A percentile compares a stretch with the other conserved stretches of the same genome.
phyloP scores from a whole-genome alignment of 1,140 invertebrate genomes.

The Amphibalanus amphitrite region DNA sequence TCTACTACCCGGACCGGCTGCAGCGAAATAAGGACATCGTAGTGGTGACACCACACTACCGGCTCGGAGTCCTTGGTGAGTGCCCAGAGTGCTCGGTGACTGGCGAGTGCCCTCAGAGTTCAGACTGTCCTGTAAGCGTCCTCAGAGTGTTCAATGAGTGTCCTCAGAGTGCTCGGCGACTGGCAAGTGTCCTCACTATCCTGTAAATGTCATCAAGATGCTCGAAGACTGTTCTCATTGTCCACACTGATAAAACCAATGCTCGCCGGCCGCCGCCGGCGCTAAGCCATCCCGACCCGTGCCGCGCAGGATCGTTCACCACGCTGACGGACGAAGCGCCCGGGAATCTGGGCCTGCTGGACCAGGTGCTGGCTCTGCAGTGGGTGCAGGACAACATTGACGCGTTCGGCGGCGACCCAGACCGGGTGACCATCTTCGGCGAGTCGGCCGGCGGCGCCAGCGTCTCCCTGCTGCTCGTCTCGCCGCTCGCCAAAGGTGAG shows the following conservation, averaged over 20 bases:
- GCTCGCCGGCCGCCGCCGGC: no score
- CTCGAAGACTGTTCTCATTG: no score
- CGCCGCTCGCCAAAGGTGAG: slow-evolving; percentile 36
- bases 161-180: no score
- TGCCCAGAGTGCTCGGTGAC: no score
- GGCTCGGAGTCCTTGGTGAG: slow-evolving; percentile 54
- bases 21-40: slow-evolving; percentile 41
- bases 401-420: slow-evolving; percentile 41
- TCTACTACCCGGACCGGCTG: slow-evolving; percentile 42
- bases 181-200: no score
- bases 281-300: no score
- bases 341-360: slow-evolving; percentile 44
- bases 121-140: no score
- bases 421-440: slow-evolving; percentile 76
- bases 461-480: slow-evolving; percentile 62
- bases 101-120: no score
- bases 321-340: slow-evolving; percentile 25
- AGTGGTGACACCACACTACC: slow-evolving; percentile 61
- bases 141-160: no score
- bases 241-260: no score
- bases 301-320: slow-evolving; percentile 27
- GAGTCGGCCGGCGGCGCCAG: slow-evolving; percentile 77
- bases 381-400: slow-evolving; percentile 83
- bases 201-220: no score
- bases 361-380: slow-evolving; percentile 74